These are phyloP conservation scores for Catharus ustulatus DNA, from an alignment of 2,797 vertebrate species.

Conservation along the genomic window DNA sequence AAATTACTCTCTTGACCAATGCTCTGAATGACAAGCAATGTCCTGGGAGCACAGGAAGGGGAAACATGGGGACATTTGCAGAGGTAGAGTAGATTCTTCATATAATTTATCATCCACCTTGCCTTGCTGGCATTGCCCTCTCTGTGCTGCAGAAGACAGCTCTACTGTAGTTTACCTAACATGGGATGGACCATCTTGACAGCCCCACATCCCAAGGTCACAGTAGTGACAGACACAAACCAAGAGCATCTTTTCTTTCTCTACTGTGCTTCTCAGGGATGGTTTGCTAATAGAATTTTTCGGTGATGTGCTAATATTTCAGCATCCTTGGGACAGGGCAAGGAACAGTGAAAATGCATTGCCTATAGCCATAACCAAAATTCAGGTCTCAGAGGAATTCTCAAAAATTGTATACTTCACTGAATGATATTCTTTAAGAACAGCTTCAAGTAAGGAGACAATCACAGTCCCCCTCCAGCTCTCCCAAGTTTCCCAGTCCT, in stretches of 20 bases:
- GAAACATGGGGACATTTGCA: background rate
- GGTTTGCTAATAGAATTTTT: background rate
- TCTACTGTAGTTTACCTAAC: fast-evolving
- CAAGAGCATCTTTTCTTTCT: background rate
- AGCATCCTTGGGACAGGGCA: background rate
- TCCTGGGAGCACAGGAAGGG: background rate
- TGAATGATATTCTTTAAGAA: background rate
- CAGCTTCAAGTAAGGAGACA: background rate
- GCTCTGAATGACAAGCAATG: background rate
- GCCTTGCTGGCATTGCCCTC: background rate
- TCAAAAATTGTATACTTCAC: background rate
- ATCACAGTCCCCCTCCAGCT: background rate
- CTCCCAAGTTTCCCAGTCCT: background rate
- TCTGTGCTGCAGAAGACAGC: background rate
- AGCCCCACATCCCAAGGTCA: background rate
- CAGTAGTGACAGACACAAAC: background rate
- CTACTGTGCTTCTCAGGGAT: background rate
- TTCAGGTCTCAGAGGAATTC: background rate
- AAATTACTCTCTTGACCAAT: background rate
- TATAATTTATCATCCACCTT: background rate
- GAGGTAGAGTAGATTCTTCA: background rate
- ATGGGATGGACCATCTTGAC: background rate
- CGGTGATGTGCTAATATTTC: background rate
- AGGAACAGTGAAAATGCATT: background rate
- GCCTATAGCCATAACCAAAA: background rate